These are phyloP conservation scores for Rhinolophus ferrumequinum DNA, from an alignment of 2,113 vertebrate genomes.

Conservation along the genomic window DNA sequence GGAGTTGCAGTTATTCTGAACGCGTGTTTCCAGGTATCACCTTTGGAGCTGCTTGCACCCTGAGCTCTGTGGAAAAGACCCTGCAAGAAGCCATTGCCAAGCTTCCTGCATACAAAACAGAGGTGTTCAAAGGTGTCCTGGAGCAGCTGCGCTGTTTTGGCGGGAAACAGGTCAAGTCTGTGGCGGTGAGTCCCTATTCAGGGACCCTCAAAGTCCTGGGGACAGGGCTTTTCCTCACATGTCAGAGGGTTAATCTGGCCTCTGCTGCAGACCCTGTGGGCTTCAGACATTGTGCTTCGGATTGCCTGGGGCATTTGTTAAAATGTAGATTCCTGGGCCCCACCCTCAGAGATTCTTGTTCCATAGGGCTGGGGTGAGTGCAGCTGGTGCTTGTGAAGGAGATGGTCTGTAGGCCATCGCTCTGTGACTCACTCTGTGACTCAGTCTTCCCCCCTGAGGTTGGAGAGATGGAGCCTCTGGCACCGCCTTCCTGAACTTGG, in stretches of 20 bases:
- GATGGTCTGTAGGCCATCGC: background rate
- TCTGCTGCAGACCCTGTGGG: background rate
- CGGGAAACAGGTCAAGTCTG: constrained; percentile 95
- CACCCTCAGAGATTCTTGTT: background rate
- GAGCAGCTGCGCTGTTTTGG: constrained; percentile 97
- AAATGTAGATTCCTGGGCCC: background rate
- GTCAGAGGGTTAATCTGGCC: rapidly evolving
- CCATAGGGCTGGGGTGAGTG: background rate
- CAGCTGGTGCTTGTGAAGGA: background rate
- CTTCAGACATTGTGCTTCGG: background rate
- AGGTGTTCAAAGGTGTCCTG: constrained; percentile 91
- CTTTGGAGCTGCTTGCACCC: constrained; percentile 92
- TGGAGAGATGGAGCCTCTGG: background rate
- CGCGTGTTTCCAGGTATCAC: constrained; percentile 85
- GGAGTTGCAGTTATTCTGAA: background rate
- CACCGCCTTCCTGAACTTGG: background rate
- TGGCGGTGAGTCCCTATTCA: constrained; percentile 89
- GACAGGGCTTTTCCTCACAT: rapidly evolving
- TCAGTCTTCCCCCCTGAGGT: background rate
- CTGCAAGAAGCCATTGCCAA: constrained; percentile 84
- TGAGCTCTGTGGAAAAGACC: constrained; percentile 88
- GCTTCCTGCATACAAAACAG: constrained; percentile 87
- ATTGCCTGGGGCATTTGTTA: background rate
- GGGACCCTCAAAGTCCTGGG: background rate
- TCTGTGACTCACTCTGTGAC: rapidly evolving